Base-by-base conservation (phyloP, 1,140 invertebrate genomes). In the Oryzaephilus surinamensis region DNA sequence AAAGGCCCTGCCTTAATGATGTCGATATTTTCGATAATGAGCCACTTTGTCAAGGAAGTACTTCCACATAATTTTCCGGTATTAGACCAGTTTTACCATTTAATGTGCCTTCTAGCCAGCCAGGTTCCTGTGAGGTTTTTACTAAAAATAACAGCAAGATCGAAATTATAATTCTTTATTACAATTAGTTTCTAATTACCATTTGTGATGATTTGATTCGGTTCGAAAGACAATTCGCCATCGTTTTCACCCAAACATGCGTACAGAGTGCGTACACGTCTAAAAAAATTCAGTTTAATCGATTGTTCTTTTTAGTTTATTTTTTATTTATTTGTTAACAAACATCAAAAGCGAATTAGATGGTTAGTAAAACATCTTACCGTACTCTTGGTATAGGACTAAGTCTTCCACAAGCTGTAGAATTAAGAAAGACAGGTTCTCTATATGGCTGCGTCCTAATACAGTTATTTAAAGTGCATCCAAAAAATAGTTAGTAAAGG, bases 21-120 rank as follows among this genome's bases (percentile, higher is more conserved):
- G 45, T 53, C 18, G 52, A 58, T 21, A 60, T 32, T 47, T 57
- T 60, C 10, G 55, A 49, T 31, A 60, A 38, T 6, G 52, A 55
- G 10, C 52, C 50, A 39, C 46, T 48, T 27, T 53, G 60, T 73
- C 65, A 81, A 46, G 79, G 79, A 54, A 87, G 69, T 43, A 79
- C 77, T 69, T 97, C 91, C 10, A 97, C 91, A 68, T 98, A 97
- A 67, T 97, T 98, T 63, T 93, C 87, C 34, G 95, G 94, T 60
- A 98, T 84, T 26, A 98, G 74, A 26, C 95, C 95, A 19, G 80
- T 85, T 67, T 84, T 86, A 30, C 94, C 94, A 65, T 95, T 89
- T 39, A 97, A 68, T 14, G 84, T 88, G 32, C 94, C 94, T 63
- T 96, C 88, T 45, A 98, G 66, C 95, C 95, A 98, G 32, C 94